Conservation (phyloP, 2,113 vertebrate species). For the Gila orcuttii region DNA sequence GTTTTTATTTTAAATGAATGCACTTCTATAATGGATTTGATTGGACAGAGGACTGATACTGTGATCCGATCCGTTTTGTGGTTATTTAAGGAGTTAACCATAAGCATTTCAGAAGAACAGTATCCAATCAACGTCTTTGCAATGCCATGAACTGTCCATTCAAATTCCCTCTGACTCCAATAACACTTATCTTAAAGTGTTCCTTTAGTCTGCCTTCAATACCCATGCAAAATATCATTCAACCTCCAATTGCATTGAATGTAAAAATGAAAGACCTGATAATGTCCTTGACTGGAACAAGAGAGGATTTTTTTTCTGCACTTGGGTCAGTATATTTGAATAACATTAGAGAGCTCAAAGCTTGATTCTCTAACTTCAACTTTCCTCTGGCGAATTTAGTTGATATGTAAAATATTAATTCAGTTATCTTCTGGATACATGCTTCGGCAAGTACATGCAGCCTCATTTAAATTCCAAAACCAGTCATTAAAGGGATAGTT, state of each 20-base stretch:
- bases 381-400: conserved; percentile 67
- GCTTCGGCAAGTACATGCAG: conserved; percentile 71
- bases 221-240: conserved; percentile 58
- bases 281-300: conserved; percentile 80
- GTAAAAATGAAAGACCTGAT: conserved; percentile 78
- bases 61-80: conserved; percentile 2
- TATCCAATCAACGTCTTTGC: neutral
- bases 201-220: conserved; percentile 42
- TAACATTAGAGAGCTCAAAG: conserved; percentile 74
- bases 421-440: conserved; percentile 75
- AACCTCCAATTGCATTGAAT: conserved; percentile 73
- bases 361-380: conserved; percentile 68
- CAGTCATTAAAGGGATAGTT: conserved; percentile 65
- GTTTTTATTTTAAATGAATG: neutral
- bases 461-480: conserved; percentile 75
- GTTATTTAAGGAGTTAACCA: neutral
- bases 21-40: neutral
- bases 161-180: conserved; percentile 33
- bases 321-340: conserved; percentile 78
- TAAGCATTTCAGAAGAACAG: neutral
- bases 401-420: conserved; percentile 81
- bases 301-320: conserved; percentile 77
- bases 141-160: neutral
- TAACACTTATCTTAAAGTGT: conserved; percentile 53
- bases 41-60: neutral